Conservation (phyloP, 2,113 vertebrate genomes). For the Ursus arctos region DNA sequence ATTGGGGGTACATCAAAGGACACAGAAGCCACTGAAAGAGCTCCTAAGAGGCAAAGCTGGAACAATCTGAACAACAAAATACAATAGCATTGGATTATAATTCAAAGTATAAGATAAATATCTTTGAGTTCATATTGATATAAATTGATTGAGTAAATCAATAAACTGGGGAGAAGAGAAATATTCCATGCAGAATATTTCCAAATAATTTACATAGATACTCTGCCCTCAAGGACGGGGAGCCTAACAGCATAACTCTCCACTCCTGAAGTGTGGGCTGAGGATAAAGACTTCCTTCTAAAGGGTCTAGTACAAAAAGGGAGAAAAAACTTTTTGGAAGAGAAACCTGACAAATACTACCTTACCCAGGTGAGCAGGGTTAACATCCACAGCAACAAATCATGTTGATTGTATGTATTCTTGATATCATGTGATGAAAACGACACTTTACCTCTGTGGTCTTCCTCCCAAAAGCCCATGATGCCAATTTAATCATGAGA, state of each 20-base stretch:
- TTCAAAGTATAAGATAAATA: not conserved
- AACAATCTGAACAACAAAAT: not conserved
- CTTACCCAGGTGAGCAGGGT: not conserved
- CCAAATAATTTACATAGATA: not conserved
- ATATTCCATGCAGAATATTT: not conserved
- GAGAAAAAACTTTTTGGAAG: not conserved
- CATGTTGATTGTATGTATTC: not conserved
- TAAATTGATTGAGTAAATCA: not conserved
- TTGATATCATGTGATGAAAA: not conserved
- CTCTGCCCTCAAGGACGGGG: not conserved
- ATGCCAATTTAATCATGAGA: not conserved
- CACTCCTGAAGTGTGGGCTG: too few relatives aligned
- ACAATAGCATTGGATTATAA: not conserved
- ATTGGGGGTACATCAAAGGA: not conserved
- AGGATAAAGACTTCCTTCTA: not conserved
- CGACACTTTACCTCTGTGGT: not conserved
- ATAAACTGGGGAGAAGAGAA: not conserved
- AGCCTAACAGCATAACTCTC: not conserved
- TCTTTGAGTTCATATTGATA: not conserved
- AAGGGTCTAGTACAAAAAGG: not conserved
- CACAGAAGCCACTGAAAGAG: not conserved
- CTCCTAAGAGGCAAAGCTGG: not conserved
- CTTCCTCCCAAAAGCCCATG: not conserved
- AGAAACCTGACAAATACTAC: not conserved
- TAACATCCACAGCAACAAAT: not conserved